A percentile compares a stretch with the other conserved stretches of the same genome.
These are phyloP conservation scores for Neodiprion virginianus DNA, from an alignment of 1,140 invertebrate species.

Conservation along the genomic window DNA sequence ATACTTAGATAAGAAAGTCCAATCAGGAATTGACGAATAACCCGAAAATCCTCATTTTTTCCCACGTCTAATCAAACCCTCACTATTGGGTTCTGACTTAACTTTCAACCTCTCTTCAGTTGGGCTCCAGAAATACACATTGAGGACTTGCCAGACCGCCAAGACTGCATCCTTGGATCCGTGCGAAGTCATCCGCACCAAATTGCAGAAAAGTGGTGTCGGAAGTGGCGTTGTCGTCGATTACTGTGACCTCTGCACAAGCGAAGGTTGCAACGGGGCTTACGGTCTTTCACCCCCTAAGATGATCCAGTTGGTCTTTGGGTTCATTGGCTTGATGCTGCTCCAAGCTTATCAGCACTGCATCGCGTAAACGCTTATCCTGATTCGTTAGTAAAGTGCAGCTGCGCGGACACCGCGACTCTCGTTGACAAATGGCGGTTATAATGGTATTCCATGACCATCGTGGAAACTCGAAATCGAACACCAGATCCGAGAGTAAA, in stretches of 20 bases:
- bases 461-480: background rate
- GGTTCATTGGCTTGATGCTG: conserved; percentile 24
- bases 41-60: background rate
- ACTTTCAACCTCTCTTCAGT: conserved; percentile 30
- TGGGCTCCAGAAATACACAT: conserved; percentile 30
- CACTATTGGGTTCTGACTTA: background rate
- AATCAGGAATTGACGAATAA: background rate
- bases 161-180: conserved; percentile 42
- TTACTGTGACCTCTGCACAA: conserved; percentile 39
- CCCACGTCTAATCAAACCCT: no score
- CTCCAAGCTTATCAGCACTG: conserved; percentile 10
- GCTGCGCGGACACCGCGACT: background rate
- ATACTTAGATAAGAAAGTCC: conserved; percentile 10
- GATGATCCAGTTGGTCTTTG: conserved; percentile 23
- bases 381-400: background rate
- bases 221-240: conserved; percentile 18
- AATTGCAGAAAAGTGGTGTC: conserved; percentile 16
- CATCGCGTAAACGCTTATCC: conserved; percentile 32
- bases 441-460: background rate
- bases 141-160: conserved; percentile 48
- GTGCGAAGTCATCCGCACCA: conserved; percentile 35
- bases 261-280: conserved; percentile 45
- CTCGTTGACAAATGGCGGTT: background rate
- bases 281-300: conserved; percentile 26
- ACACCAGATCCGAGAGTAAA: background rate